Conservation (phyloP, 2,113 vertebrate species). For the Bufo gargarizans region DNA sequence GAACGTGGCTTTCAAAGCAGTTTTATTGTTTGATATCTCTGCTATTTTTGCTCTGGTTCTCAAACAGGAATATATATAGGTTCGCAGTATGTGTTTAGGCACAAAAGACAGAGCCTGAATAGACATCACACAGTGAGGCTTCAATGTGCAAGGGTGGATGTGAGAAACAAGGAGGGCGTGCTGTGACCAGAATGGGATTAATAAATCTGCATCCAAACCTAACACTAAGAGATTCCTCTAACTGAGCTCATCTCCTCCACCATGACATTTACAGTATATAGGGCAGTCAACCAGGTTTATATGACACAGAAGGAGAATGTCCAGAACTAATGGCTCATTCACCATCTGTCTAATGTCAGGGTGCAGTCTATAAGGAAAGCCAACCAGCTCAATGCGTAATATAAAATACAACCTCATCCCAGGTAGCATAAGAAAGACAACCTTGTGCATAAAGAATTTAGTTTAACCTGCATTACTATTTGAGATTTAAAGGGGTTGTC, state of each 20-base stretch:
- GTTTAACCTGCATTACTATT: no score
- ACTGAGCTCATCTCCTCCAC: constrained; percentile 41
- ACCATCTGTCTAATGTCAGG: constrained; percentile 20
- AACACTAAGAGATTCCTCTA: constrained; percentile 19
- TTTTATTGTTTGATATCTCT: constrained; percentile 26
- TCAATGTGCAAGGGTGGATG: constrained; percentile 23
- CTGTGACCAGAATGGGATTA: constrained; percentile 8
- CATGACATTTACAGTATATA: constrained; percentile 19
- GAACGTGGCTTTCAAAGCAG: constrained; percentile 27
- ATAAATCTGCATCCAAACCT: constrained; percentile 23
- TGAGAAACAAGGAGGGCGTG: not conserved
- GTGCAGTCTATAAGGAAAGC: not conserved
- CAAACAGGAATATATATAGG: constrained; percentile 22
- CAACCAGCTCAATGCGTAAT: not conserved
- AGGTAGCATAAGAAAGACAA: not conserved
- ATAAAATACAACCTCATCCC: not conserved
- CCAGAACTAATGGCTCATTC: not conserved
- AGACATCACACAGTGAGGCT: not conserved
- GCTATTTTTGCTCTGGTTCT: constrained; percentile 40
- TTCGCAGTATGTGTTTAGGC: constrained; percentile 24
- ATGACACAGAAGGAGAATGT: not conserved
- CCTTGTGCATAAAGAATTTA: no score
- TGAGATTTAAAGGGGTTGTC: no score
- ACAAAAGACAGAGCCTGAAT: constrained; percentile 26
- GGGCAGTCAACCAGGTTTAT: constrained; percentile 9